A percentile compares a stretch with the other conserved stretches of the same genome.
Evolutionary conservation across 2,113 vertebrate genomes (phyloP).

Genomic region (Cynocephalus volans): DNA sequence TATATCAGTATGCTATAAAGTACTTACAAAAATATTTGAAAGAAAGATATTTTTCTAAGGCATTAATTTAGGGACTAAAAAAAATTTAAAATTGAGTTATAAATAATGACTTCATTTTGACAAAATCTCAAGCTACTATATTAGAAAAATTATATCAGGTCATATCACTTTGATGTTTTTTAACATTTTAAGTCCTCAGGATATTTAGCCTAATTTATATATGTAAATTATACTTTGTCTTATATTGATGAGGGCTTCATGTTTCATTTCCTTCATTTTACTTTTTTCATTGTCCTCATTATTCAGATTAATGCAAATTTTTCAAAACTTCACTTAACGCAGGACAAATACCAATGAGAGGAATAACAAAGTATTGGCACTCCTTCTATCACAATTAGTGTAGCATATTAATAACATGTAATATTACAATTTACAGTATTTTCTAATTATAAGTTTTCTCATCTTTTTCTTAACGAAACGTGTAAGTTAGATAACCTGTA

Average conservation of each 20-base stretch:
- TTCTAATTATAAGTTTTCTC: slow-evolving; percentile 11
- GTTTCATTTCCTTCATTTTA: slow-evolving; percentile 31
- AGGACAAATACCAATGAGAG: not conserved
- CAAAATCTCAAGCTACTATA: not conserved
- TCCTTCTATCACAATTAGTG: not conserved
- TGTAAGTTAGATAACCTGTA: not conserved
- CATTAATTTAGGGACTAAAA: not conserved
- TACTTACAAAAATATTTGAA: slow-evolving; percentile 5
- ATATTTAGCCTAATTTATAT: not conserved
- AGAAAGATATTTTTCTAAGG: not conserved
- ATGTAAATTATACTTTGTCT: not conserved
- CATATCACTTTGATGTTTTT: not conserved
- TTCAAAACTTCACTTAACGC: not conserved
- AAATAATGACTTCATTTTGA: not conserved
- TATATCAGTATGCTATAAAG: not conserved
- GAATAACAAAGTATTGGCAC: not conserved
- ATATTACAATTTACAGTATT: not conserved
- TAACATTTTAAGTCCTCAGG: not conserved
- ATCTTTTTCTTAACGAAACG: not conserved
- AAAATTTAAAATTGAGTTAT: not conserved
- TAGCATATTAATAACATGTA: not conserved
- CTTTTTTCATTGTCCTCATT: not conserved
- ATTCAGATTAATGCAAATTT: not conserved
- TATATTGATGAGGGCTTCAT: not conserved
- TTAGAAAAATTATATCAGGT: not conserved